Conservation (phyloP, 2,797 vertebrate species). For the Xenopus petersii region DNA sequence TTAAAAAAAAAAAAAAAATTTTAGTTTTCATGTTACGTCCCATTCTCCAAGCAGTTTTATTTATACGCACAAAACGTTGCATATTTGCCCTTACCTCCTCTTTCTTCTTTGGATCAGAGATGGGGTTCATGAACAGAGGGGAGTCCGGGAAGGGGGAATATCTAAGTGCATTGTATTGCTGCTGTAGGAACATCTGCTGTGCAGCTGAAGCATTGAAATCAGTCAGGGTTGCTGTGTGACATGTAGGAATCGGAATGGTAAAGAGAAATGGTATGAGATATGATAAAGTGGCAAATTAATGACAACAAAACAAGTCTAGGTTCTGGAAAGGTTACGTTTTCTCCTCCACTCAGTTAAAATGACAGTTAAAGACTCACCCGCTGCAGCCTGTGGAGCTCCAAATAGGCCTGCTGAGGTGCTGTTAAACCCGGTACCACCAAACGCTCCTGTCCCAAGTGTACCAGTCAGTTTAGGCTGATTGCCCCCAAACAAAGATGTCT, state of each 20-base stretch:
- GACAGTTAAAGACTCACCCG: conserved; percentile 71
- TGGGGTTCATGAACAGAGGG: conserved; percentile 89
- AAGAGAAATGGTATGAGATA: background rate
- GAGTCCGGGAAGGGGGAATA: conserved; percentile 94
- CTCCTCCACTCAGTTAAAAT: background rate
- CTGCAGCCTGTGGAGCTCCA: conserved; percentile 84
- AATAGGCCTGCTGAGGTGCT: conserved; percentile 75
- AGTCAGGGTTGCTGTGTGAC: conserved; percentile 71
- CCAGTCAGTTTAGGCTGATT: conserved; percentile 84
- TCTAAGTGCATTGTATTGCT: conserved; percentile 86
- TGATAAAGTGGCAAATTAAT: no score
- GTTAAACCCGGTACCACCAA: conserved; percentile 71
- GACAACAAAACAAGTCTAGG: background rate
- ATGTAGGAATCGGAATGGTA: background rate
- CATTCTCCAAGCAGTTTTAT: no score
- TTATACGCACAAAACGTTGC: no score
- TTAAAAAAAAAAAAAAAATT: no score
- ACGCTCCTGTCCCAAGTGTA: conserved; percentile 79
- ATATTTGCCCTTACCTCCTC: conserved; percentile 78
- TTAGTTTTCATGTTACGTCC: no score
- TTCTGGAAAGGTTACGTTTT: no score
- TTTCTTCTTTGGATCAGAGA: conserved; percentile 94
- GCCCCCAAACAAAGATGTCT: conserved; percentile 84
- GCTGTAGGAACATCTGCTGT: conserved; percentile 87
- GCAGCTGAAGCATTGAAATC: conserved; percentile 82